A percentile compares a stretch with the other conserved stretches of the same genome.
phyloP scores from a whole-genome alignment of 2,888 invertebrate genomes.

The Drosophila falleni region DNA sequence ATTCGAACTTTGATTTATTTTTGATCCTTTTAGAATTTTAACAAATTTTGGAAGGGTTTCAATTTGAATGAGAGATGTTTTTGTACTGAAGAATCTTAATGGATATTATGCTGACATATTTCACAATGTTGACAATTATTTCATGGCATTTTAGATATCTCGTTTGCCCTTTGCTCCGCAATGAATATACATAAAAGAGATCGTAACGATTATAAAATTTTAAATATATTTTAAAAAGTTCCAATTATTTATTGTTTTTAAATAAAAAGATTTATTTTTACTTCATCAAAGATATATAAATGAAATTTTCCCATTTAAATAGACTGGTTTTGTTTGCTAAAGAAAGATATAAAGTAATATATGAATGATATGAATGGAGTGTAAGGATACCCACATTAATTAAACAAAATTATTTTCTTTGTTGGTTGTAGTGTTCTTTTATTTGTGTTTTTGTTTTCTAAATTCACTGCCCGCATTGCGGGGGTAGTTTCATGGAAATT shows the following conservation, averaged over 20 bases:
- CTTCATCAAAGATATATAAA: no score
- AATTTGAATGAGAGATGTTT: slow-evolving; percentile 75
- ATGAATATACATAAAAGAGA: no score
- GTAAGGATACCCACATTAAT: background rate
- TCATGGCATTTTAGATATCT: slow-evolving; percentile 15
- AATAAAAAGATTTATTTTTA: no score
- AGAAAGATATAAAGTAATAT: no score
- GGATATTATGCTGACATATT: slow-evolving; percentile 15
- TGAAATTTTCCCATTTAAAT: no score
- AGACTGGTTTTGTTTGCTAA: no score
- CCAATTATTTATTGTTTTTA: no score
- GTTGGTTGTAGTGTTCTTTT: slow-evolving; percentile 1
- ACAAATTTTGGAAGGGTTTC: slow-evolving; percentile 72
- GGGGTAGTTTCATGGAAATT: slow-evolving; percentile 43
- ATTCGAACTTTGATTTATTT: slow-evolving; percentile 75
- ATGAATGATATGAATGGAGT: no score
- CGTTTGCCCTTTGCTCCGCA: background rate
- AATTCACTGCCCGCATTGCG: slow-evolving; percentile 47
- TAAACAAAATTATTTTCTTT: background rate
- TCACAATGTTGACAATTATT: slow-evolving; percentile 6
- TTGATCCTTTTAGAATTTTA: slow-evolving; percentile 78
- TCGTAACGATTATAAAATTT: no score
- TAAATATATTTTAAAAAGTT: no score
- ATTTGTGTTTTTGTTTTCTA: slow-evolving; percentile 52
- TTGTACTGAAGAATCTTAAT: slow-evolving; percentile 56